Evolutionary conservation across 2,888 invertebrate species (phyloP), one percentile per base, ranked within the genome.

Genomic region (Anoplius nigerrimus): DNA sequence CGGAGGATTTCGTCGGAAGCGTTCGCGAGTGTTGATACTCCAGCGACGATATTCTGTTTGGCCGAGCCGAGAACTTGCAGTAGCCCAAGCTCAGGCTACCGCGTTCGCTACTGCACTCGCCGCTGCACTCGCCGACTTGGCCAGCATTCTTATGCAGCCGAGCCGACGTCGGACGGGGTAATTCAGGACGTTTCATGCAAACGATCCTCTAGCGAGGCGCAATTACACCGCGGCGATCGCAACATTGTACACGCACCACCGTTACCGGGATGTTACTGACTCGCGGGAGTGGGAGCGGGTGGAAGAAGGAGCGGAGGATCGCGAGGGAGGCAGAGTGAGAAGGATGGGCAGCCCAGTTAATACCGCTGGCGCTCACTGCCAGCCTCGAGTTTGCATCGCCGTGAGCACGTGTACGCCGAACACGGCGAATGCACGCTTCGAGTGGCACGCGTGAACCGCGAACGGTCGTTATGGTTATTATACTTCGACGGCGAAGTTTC

Each of bases 401-500:
- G 58, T 13, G 58, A 15, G 45, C 56, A 16, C 27, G 58, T 58
- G 22, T 46, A 46, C 43, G 46, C 45, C 46, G 21, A n/a, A 43
- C 15, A 15, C 22, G 46, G 46, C 18, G 34, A 22, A 27, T 48
- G 58, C 58, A 24, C 22, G 48, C 48, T 27, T 21, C 34, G 60
- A 6, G 60, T 60, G 51, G 21, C 34, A 52, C 52, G 60, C 60
- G 60, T 52, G 20, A 34, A 55, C 16, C 27, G 55, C 55, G 42
- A 55, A 61, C 21, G 53, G 51, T 56, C 56, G 46, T 59, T 54
- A 55, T 60, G 55, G 65, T 58, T 58, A 53, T 66, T 46, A n/a
- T n/a, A 46, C 54, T 54, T 52, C 46, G 54, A 34, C 34, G 34
- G 1, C 11, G 8, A 34, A 34, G 34, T 34, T 34, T 34, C 34